Percentiles rank a stretch among this genome's conserved stretches.
Conservation (phyloP, 2,888 invertebrate species). For the Melanotus villosus region DNA sequence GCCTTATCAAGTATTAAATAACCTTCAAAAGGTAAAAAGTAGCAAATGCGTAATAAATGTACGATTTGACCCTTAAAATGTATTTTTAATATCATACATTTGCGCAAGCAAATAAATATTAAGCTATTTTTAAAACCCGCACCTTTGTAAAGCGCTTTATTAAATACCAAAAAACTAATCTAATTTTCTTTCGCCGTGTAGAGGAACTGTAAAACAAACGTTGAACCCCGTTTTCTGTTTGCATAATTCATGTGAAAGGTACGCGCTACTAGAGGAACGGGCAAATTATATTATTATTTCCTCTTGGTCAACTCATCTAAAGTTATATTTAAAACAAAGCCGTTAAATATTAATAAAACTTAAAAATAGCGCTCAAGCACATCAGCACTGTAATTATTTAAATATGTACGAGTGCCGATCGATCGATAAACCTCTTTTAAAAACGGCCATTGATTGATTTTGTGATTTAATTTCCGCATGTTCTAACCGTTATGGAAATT, state of each 20-base stretch:
- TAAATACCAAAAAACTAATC: too few species aligned
- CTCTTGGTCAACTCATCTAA: neutral
- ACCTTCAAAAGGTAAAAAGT: too few species aligned
- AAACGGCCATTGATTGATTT: constrained; percentile 15
- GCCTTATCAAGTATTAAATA: too few species aligned
- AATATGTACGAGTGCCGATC: neutral
- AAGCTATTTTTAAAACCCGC: too few species aligned
- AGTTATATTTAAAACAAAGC: neutral
- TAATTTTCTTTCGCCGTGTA: too few species aligned
- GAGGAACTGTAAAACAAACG: too few species aligned
- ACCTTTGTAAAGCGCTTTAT: too few species aligned
- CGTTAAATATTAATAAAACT: neutral
- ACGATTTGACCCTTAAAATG: too few species aligned
- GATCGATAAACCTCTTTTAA: constrained; percentile 15
- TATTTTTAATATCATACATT: too few species aligned
- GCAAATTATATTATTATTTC: neutral
- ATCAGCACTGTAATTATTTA: neutral
- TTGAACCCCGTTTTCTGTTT: too few species aligned
- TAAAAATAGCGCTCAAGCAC: neutral
- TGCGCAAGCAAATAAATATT: too few species aligned
- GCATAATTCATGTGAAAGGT: neutral
- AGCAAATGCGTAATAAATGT: too few species aligned
- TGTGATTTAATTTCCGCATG: constrained; percentile 22
- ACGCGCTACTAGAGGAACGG: neutral
- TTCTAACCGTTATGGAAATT: constrained; percentile 17